Conservation (phyloP, 1,140 invertebrate genomes). For the Battus philenor region DNA sequence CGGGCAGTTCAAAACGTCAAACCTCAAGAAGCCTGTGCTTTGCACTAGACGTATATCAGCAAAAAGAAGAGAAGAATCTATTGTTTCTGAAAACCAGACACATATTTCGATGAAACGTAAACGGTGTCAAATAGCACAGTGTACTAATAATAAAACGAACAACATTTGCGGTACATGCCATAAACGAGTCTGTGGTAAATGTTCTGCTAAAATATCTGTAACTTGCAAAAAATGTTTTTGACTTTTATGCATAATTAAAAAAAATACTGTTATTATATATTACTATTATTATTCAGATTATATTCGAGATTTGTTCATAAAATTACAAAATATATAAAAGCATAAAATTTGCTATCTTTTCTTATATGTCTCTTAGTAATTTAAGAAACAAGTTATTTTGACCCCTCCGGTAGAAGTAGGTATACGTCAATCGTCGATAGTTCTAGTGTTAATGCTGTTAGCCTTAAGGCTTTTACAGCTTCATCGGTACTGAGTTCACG, state of each 20-base stretch:
- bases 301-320: neutral
- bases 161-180: neutral
- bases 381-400: neutral
- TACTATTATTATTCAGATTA: neutral
- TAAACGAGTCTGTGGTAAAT: neutral
- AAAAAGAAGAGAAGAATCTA: too few relatives aligned
- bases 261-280: neutral
- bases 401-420: neutral
- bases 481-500: too few relatives aligned
- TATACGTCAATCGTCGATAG: neutral
- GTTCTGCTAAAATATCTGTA: neutral
- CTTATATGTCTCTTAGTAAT: neutral
- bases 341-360: too few relatives aligned
- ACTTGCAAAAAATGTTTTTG: neutral
- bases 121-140: neutral
- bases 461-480: too few relatives aligned
- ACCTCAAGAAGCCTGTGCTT: too few relatives aligned
- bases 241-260: neutral
- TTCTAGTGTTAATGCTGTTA: slow-evolving; percentile 1
- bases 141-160: neutral
- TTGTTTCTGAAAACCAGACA: neutral
- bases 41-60: too few relatives aligned
- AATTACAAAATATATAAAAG: neutral
- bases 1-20: too few relatives aligned
- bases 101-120: neutral